These are phyloP conservation scores for Chlamydotis undulata DNA, from an alignment of 2,113 vertebrate species.

Conservation along the genomic window DNA sequence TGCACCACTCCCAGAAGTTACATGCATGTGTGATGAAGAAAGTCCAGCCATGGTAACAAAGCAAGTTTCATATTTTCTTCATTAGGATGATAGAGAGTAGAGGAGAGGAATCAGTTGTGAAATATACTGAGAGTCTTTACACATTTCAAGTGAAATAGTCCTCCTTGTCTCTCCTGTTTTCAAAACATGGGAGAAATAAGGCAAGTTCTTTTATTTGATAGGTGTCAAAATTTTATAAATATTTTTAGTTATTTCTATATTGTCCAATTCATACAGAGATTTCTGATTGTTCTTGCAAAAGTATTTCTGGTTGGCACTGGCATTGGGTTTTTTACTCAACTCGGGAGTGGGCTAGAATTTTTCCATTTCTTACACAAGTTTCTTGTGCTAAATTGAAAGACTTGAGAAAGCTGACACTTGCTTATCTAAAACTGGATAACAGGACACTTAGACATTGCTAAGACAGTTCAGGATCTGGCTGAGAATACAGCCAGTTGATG, in stretches of 20 bases:
- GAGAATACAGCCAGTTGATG: background rate
- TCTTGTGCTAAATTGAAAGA: background rate
- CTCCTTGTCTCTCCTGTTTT: background rate
- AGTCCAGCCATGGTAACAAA: background rate
- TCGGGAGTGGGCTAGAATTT: background rate
- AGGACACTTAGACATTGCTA: background rate
- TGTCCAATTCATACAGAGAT: background rate
- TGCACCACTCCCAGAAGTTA: slow-evolving; percentile 10
- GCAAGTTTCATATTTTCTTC: slow-evolving; percentile 2
- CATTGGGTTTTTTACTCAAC: background rate
- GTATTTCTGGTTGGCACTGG: background rate
- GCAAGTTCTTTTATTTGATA: background rate
- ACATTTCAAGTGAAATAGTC: background rate
- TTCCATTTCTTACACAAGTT: background rate
- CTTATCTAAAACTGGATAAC: background rate
- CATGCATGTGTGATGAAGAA: background rate
- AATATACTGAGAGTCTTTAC: background rate
- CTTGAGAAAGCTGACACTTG: background rate
- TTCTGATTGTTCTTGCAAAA: background rate
- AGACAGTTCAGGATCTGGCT: background rate
- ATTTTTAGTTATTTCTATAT: background rate
- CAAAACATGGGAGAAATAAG: background rate
- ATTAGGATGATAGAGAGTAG: background rate
- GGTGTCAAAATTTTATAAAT: background rate
- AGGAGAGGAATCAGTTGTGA: background rate